These are phyloP conservation scores for Drosophila cognata DNA, from an alignment of 2,888 invertebrate species.

Conservation along the genomic window DNA sequence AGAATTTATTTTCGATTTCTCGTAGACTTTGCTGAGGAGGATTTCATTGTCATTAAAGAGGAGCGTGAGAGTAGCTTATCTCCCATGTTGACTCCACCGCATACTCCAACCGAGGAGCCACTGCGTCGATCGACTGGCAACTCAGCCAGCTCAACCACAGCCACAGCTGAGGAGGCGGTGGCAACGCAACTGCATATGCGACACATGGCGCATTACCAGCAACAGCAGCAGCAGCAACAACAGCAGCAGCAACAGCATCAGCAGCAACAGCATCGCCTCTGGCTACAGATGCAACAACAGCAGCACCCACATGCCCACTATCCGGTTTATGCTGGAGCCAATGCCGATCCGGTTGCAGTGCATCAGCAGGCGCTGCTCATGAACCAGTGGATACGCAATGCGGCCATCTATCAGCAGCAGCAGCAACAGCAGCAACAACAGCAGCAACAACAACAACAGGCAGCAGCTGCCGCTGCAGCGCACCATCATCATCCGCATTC, in stretches of 20 bases:
- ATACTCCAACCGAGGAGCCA: conserved; percentile 88
- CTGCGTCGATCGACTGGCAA: conserved; percentile 48
- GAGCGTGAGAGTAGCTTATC: conserved; percentile 87
- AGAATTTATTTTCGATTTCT: conserved; percentile 7
- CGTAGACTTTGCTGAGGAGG: conserved; percentile 87
- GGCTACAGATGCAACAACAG: conserved; percentile 63
- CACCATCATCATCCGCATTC: conserved; percentile 64
- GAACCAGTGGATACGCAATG: conserved; percentile 91
- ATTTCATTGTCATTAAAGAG: conserved; percentile 87
- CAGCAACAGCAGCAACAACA: conserved; percentile 70
- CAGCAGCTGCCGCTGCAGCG: conserved; percentile 83
- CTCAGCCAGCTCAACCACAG: conserved; percentile 44
- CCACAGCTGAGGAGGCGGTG: conserved; percentile 71
- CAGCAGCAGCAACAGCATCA: conserved; percentile 75
- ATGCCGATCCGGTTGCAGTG: conserved; percentile 86
- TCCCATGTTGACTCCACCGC: conserved; percentile 90
- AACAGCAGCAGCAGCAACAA: conserved; percentile 56
- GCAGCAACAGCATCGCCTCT: conserved; percentile 59
- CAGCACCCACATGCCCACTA: conserved; percentile 79
- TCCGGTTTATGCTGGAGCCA: conserved; percentile 64
- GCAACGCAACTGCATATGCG: conserved; percentile 74
- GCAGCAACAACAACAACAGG: conserved; percentile 35
- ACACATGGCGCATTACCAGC: conserved; percentile 71
- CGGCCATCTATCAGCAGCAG: conserved; percentile 87
- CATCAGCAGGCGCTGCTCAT: conserved; percentile 87